Percentiles rank a stretch among this genome's conserved stretches.
phyloP scores from a whole-genome alignment of 2,888 invertebrate species.

The Megastigmus dorsalis region DNA sequence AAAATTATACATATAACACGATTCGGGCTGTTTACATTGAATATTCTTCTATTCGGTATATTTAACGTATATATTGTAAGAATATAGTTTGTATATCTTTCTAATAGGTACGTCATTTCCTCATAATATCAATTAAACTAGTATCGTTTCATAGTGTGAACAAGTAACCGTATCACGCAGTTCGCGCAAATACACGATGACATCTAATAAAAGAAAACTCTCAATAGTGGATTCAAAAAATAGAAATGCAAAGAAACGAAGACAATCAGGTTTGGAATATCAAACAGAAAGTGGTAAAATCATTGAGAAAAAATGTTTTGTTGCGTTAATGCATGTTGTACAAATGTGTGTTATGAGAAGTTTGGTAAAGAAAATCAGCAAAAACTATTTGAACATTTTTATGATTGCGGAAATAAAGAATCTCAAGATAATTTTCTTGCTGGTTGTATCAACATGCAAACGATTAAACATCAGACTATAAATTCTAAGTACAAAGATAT shows the following conservation, averaged over 20 bases:
- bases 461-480: background rate
- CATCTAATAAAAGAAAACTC: background rate
- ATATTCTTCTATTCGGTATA: background rate
- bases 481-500: background rate
- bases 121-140: no score
- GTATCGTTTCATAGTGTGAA: background rate
- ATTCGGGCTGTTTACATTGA: background rate
- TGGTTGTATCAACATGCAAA: background rate
- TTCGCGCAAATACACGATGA: background rate
- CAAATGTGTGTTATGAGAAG: background rate
- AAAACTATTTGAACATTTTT: background rate
- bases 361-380: background rate
- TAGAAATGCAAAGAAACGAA: background rate
- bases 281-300: background rate
- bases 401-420: background rate
- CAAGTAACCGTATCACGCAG: background rate
- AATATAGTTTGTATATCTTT: no score
- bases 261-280: background rate
- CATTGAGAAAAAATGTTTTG: background rate
- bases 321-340: background rate
- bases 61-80: background rate
- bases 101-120: no score
- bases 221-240: background rate
- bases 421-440: background rate
- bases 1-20: background rate